A percentile compares a stretch with the other conserved stretches of the same genome.
phyloP scores from a whole-genome alignment of 2,113 vertebrate genomes.

The Apaloderma vittatum region DNA sequence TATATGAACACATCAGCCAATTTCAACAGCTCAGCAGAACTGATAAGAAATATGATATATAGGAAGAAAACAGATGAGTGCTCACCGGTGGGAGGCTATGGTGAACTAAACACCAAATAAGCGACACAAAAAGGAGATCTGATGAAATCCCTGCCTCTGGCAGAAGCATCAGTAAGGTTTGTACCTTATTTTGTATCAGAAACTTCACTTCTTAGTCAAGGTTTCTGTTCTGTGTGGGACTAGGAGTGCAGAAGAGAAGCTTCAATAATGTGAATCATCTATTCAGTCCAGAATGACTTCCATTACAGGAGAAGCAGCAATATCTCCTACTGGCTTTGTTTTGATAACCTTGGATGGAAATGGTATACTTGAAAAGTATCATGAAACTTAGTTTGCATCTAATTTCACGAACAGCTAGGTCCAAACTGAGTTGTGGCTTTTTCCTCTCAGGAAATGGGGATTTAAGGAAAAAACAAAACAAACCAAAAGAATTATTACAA shows the following conservation, averaged over 20 bases:
- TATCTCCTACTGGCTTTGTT: neutral
- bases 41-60: neutral
- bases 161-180: neutral
- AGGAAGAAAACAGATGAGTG: neutral
- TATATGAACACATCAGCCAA: neutral
- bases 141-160: neutral
- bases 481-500: neutral
- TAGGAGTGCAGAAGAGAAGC: neutral
- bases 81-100: rapidly evolving
- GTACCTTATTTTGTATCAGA: neutral
- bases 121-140: neutral
- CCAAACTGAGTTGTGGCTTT: neutral
- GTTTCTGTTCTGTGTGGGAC: neutral
- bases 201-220: neutral
- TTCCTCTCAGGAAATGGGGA: neutral
- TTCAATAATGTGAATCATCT: neutral
- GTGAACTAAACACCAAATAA: neutral
- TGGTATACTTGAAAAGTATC: neutral
- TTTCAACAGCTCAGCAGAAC: neutral
- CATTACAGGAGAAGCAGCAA: neutral
- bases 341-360: neutral
- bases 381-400: neutral
- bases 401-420: neutral
- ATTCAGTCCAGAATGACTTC: neutral
- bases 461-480: neutral